Conservation (phyloP, 2,113 vertebrate genomes). For the Phaethornis superciliosus region DNA sequence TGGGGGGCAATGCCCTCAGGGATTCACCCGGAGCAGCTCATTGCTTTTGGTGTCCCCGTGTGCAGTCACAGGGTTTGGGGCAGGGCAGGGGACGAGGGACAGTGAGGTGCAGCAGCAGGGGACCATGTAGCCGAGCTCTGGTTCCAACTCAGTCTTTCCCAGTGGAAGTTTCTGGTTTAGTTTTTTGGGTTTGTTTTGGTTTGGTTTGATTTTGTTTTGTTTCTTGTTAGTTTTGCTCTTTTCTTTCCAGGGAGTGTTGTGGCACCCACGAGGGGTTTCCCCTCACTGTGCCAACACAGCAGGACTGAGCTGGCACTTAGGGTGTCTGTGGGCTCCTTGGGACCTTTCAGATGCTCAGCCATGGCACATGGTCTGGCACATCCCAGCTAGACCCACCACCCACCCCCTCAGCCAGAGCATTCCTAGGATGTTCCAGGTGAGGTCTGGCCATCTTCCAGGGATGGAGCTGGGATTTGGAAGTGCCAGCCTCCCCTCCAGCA, state of each 20-base stretch:
- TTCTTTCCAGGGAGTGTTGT: neutral
- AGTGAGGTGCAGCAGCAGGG: fast-evolving
- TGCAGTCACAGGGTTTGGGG: fast-evolving
- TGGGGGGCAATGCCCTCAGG: neutral
- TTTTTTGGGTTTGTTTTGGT: neutral
- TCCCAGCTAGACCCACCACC: neutral
- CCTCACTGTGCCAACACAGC: neutral
- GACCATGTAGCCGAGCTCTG: fast-evolving
- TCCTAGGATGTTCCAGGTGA: neutral
- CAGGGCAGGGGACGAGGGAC: neutral
- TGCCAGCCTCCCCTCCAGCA: neutral
- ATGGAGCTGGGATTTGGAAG: fast-evolving
- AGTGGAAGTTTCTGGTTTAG: neutral
- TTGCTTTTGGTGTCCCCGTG: neutral
- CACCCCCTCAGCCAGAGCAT: neutral
- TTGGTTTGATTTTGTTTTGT: too few relatives aligned
- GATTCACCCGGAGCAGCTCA: neutral
- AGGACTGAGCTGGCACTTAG: neutral
- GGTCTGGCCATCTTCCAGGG: fast-evolving
- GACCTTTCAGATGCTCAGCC: neutral
- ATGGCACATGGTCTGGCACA: fast-evolving
- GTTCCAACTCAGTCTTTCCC: neutral
- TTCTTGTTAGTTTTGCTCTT: too few relatives aligned
- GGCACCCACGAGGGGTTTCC: neutral
- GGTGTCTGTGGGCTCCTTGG: neutral